phyloP scores from a whole-genome alignment of 1,140 invertebrate species.

The Leptopilina clavipes region DNA sequence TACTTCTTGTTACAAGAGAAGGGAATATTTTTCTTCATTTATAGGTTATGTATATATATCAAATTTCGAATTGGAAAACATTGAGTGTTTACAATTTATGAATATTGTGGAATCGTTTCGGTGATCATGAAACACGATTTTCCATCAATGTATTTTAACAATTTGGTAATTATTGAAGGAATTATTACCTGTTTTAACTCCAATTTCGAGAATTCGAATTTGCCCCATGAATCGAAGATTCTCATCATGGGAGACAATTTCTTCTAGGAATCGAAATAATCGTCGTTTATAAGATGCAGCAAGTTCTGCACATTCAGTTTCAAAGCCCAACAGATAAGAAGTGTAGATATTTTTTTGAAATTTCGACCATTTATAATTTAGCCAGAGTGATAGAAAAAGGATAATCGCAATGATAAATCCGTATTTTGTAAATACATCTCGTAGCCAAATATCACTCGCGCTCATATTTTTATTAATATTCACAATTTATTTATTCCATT shows the following conservation, averaged over 20 bases:
- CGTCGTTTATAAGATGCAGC: conserved; percentile 53
- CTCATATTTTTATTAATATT: conserved; percentile 50
- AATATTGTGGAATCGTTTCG: too few species aligned
- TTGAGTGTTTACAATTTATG: too few species aligned
- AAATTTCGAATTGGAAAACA: too few species aligned
- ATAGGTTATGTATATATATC: too few species aligned
- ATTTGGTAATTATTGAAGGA: conserved; percentile 34
- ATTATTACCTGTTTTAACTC: conserved; percentile 69
- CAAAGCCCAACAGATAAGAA: conserved; percentile 64
- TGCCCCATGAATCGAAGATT: conserved; percentile 54
- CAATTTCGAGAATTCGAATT: conserved; percentile 69
- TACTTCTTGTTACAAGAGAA: too few species aligned
- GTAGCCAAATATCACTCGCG: conserved; percentile 63
- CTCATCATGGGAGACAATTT: conserved; percentile 56
- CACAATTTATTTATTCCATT: too few species aligned
- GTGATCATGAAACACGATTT: too few species aligned
- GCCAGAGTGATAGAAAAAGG: conserved; percentile 48
- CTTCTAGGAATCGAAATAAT: conserved; percentile 58
- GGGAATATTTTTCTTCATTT: too few species aligned
- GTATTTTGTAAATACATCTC: conserved; percentile 62
- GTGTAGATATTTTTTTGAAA: conserved; percentile 58
- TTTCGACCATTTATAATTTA: conserved; percentile 58
- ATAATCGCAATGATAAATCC: conserved; percentile 53
- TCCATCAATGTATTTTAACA: background rate
- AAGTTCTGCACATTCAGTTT: conserved; percentile 65